phyloP scores from a whole-genome alignment of 2,797 vertebrate species.

The Rhynchonycteris naso region DNA sequence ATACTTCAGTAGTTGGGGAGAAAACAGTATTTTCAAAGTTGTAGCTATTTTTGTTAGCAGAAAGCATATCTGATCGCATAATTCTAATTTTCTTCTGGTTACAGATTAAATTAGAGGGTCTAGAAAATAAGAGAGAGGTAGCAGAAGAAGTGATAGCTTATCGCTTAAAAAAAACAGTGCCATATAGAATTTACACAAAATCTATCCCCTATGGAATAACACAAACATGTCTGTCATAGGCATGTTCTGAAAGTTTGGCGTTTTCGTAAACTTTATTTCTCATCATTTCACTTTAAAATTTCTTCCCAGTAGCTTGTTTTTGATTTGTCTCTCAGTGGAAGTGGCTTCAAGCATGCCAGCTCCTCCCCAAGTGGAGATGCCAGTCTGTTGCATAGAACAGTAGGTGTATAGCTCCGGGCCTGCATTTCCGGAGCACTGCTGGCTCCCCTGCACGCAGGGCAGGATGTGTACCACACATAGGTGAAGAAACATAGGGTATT shows the following conservation, averaged over 20 bases:
- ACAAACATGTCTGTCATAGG: background rate
- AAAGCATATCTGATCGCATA: background rate
- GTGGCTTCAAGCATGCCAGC: background rate
- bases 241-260: background rate
- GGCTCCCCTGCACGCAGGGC: too few species aligned
- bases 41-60: background rate
- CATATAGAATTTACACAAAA: background rate
- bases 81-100: background rate
- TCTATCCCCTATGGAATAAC: background rate
- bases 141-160: background rate
- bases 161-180: background rate
- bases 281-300: background rate
- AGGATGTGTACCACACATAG: accelerated
- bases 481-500: background rate
- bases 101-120: background rate
- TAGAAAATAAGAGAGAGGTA: background rate
- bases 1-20: background rate
- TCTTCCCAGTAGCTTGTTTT: background rate
- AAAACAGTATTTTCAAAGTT: background rate
- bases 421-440: background rate
- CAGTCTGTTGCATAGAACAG: background rate
- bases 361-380: background rate
- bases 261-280: background rate
- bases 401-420: too few species aligned
- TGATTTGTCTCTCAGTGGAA: background rate